Conservation (phyloP, 2,113 vertebrate species). For the Poecile atricapillus region DNA sequence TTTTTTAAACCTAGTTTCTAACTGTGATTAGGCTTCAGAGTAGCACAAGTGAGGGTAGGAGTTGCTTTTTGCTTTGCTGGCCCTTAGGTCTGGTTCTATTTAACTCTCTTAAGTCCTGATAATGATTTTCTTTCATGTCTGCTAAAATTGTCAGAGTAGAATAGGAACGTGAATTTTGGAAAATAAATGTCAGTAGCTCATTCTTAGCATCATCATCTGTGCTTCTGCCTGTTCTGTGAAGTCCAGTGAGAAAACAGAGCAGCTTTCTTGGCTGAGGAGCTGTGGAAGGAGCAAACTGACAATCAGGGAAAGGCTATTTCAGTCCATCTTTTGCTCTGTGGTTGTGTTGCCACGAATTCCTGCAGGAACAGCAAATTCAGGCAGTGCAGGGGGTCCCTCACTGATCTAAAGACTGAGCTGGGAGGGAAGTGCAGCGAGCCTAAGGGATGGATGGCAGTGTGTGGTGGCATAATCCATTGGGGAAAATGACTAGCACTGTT, state of each 20-base stretch:
- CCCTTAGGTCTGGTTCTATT: not conserved
- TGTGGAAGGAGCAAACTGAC: not conserved
- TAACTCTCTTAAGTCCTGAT: not conserved
- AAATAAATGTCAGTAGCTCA: not conserved
- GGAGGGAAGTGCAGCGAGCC: not conserved
- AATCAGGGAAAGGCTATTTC: not conserved
- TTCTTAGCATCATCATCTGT: not conserved
- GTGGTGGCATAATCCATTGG: not conserved
- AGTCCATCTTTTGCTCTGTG: not conserved
- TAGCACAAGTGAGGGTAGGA: not conserved
- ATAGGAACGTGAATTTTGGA: not conserved
- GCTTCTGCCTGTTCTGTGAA: not conserved
- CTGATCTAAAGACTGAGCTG: not conserved
- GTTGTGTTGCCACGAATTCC: not conserved
- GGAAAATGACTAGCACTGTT: not conserved
- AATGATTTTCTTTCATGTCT: not conserved
- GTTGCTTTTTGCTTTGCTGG: not conserved
- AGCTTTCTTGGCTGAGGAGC: not conserved
- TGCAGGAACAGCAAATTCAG: not conserved
- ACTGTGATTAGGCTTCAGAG: not conserved
- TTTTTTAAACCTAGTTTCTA: not conserved
- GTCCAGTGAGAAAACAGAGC: not conserved
- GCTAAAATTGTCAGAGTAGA: not conserved
- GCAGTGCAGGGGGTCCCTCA: not conserved
- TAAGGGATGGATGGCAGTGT: not conserved